Evolutionary conservation across 1,140 invertebrate genomes (phyloP).

Genomic region (Palaemon carinicauda): DNA sequence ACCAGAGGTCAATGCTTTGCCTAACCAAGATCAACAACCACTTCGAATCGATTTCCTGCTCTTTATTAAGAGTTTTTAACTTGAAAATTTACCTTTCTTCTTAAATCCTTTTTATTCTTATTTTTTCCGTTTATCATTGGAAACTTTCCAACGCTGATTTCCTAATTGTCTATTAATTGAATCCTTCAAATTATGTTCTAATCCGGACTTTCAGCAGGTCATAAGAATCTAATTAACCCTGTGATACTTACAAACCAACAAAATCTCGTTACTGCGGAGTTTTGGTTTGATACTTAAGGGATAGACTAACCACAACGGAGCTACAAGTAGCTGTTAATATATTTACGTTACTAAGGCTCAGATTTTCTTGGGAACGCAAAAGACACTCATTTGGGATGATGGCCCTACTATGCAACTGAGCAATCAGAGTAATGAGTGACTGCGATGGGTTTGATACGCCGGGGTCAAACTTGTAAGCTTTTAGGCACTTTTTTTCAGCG

Average conservation of each 20-base stretch:
- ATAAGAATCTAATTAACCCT: slow-evolving; percentile 22
- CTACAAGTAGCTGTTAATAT: background rate
- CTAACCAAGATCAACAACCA: too few relatives aligned
- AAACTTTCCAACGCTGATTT: background rate
- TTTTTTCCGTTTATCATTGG: background rate
- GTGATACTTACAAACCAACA: slow-evolving; percentile 8
- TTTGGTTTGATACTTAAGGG: background rate
- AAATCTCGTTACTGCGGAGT: background rate
- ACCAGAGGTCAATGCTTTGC: too few relatives aligned
- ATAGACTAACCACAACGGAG: too few relatives aligned
- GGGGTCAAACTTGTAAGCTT: background rate
- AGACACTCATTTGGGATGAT: background rate
- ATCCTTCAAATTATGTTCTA: slow-evolving; percentile 19
- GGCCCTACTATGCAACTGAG: background rate
- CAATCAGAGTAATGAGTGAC: too few relatives aligned
- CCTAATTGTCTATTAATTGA: slow-evolving; percentile 39
- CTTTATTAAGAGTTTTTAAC: too few relatives aligned
- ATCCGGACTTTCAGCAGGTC: background rate
- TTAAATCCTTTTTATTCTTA: background rate
- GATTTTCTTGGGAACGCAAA: background rate
- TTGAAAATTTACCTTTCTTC: too few relatives aligned
- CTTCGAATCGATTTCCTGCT: too few relatives aligned
- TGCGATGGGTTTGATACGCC: too few relatives aligned
- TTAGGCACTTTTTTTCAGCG: background rate
- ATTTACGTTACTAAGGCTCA: background rate